phyloP scores from a whole-genome alignment of 2,113 vertebrate genomes.

The Sander lucioperca region DNA sequence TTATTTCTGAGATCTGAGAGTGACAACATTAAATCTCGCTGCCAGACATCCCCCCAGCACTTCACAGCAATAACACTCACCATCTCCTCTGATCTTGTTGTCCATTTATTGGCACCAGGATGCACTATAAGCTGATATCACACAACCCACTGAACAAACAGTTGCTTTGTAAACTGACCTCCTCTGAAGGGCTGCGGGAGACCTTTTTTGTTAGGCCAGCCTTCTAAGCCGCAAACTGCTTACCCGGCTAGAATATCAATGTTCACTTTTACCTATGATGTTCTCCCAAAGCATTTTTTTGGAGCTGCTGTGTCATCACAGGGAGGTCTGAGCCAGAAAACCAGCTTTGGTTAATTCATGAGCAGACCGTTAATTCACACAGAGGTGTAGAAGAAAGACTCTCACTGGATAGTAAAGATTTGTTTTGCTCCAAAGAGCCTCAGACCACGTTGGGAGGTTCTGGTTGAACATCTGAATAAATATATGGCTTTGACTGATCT shows the following conservation, averaged over 20 bases:
- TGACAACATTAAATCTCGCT: slow-evolving; percentile 27
- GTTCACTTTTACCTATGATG: slow-evolving; percentile 45
- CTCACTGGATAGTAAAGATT: slow-evolving; percentile 9
- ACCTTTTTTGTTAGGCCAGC: slow-evolving; percentile 17
- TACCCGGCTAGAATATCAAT: slow-evolving; percentile 43
- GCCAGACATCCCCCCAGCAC: slow-evolving; percentile 18
- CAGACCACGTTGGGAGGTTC: slow-evolving; percentile 41
- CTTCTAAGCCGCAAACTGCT: slow-evolving; percentile 35
- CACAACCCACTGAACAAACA: slow-evolving; percentile 48
- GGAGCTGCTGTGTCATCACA: slow-evolving; percentile 31
- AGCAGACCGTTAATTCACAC: slow-evolving; percentile 19
- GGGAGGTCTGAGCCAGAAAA: slow-evolving; percentile 22
- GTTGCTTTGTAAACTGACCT: slow-evolving; percentile 59
- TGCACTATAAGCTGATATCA: slow-evolving; percentile 33
- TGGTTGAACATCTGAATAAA: slow-evolving; percentile 49
- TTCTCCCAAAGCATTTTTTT: slow-evolving; percentile 37
- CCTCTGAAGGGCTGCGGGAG: slow-evolving; percentile 18
- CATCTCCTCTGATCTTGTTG: slow-evolving; percentile 42
- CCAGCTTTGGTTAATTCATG: slow-evolving; percentile 42
- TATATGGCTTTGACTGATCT: slow-evolving; percentile 60
- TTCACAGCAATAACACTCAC: slow-evolving; percentile 32
- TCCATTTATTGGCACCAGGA: slow-evolving; percentile 34
- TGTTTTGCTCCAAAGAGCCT: slow-evolving; percentile 27
- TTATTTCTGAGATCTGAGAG: slow-evolving; percentile 38
- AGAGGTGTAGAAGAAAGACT: slow-evolving; percentile 3